phyloP scores from a whole-genome alignment of 37 sponge, comb jelly and placozoan species.

The Crambe crambe region DNA sequence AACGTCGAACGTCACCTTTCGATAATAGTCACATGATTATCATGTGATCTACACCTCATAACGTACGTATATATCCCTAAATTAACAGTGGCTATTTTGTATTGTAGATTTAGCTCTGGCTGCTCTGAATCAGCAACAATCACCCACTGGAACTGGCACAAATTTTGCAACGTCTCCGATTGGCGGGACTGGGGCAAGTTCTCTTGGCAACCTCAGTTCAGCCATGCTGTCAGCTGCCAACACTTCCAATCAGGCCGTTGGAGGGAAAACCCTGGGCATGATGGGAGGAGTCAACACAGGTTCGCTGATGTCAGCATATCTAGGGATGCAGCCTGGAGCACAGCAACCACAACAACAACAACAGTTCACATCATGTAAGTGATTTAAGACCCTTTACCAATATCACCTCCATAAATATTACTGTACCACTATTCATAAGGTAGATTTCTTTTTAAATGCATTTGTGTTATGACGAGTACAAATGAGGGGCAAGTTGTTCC shows the following conservation, averaged over 20 bases:
- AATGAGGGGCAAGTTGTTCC: no score
- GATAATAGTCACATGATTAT: no score
- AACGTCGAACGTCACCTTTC: no score
- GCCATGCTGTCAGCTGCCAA: conserved; percentile 53
- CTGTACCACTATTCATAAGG: not conserved
- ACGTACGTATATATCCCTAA: no score
- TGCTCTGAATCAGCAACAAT: conserved; percentile 16
- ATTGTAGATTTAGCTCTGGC: conserved; percentile 8
- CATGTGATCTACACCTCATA: no score
- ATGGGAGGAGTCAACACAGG: not conserved
- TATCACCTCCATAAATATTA: not conserved
- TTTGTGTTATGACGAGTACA: no score
- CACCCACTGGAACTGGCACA: not conserved
- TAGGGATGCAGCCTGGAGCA: conserved; percentile 10
- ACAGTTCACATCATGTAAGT: conserved; percentile 10
- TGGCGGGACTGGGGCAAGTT: not conserved
- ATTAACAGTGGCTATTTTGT: no score
- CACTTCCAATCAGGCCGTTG: not conserved
- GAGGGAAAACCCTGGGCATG: not conserved
- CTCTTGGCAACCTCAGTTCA: conserved; percentile 58
- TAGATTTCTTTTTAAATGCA: no score
- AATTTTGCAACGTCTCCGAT: not conserved
- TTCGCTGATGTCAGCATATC: conserved; percentile 3
- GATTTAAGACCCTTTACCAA: not conserved
- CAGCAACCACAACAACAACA: not conserved